Evolutionary conservation across 2,113 vertebrate genomes (phyloP).

Genomic region (Potamarius usumacintae): DNA sequence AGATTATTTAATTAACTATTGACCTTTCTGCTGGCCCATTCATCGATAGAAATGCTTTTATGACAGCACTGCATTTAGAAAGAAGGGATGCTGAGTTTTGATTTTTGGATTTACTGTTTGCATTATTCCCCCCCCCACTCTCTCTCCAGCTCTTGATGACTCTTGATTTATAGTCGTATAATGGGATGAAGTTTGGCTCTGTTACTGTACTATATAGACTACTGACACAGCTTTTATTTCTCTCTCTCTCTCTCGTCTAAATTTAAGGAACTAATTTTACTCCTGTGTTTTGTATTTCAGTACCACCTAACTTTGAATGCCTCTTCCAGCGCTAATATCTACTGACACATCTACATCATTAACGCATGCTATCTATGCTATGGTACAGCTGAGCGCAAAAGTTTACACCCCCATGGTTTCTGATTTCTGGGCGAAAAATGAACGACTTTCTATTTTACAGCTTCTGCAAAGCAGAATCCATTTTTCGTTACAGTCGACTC

Average conservation of each 20-base stretch:
- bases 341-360: not conserved
- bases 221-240: conserved; percentile 18
- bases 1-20: conserved; percentile 99
- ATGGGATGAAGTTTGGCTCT: conserved; percentile 30
- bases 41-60: conserved; percentile 88
- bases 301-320: not conserved
- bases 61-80: conserved; percentile 80
- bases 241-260: conserved; percentile 1
- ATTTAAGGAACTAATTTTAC: not conserved
- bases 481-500: not conserved
- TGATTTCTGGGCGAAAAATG: not conserved
- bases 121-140: conserved; percentile 53
- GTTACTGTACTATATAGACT: conserved; percentile 16
- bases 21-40: conserved; percentile 96
- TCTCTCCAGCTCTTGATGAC: conserved; percentile 20
- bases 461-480: not conserved
- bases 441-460: not conserved
- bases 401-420: not conserved
- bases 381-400: not conserved
- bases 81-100: conserved; percentile 77
- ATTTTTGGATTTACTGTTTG: conserved; percentile 73
- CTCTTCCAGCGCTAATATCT: not conserved
- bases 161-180: conserved; percentile 25
- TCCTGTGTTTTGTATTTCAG: not conserved
- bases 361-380: not conserved